Evolutionary conservation across 2,113 vertebrate species (phyloP).

Genomic region (Malurus elegans): DNA sequence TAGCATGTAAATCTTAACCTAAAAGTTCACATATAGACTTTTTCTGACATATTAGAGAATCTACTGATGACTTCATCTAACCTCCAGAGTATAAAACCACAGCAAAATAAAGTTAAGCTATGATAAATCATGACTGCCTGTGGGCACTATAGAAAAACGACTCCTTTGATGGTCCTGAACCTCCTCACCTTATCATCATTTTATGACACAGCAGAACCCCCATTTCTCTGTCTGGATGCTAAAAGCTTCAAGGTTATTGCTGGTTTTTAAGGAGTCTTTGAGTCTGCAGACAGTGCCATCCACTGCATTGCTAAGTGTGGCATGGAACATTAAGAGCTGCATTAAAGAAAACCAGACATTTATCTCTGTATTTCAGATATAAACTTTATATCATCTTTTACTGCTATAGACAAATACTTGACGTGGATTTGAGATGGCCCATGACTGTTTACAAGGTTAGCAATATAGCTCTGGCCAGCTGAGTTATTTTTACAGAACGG

Average conservation of each 20-base stretch:
- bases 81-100: background rate
- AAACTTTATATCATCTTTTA: background rate
- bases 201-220: background rate
- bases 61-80: background rate
- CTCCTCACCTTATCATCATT: background rate
- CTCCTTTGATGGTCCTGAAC: background rate
- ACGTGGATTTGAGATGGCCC: background rate
- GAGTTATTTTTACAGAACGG: background rate
- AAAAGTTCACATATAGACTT: background rate
- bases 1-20: background rate
- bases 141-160: background rate
- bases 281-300: background rate
- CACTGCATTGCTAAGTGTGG: background rate
- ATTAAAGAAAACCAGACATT: background rate
- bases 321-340: background rate
- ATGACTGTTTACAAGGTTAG: background rate
- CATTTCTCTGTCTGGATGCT: background rate
- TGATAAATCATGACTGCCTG: background rate
- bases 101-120: background rate
- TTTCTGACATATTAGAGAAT: background rate
- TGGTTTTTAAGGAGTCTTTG: conserved; percentile 11
- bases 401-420: background rate
- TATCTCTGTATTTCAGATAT: background rate
- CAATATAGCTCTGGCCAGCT: background rate
- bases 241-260: conserved; percentile 18